phyloP scores from a whole-genome alignment of 2,113 vertebrate species.

The Hylia prasina region DNA sequence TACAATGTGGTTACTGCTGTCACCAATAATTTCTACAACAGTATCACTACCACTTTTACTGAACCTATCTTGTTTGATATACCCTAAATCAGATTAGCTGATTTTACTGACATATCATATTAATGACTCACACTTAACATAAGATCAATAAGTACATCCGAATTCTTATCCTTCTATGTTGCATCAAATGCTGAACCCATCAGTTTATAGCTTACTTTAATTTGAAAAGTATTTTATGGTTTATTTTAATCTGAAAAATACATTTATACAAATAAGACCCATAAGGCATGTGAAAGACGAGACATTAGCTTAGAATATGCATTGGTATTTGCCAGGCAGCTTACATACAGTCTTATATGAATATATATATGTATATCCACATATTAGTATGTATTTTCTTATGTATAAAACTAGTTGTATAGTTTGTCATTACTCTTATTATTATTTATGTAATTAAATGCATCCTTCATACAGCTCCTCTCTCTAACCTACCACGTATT shows the following conservation, averaged over 20 bases:
- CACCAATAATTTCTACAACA: background rate
- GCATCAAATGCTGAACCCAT: background rate
- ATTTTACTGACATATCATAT: background rate
- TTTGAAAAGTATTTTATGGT: background rate
- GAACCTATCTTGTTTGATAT: background rate
- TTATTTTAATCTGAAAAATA: conserved; percentile 38
- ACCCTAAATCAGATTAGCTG: background rate
- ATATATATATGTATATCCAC: conserved; percentile 43
- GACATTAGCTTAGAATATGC: background rate
- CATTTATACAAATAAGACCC: background rate
- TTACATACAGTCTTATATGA: background rate
- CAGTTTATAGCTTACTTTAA: conserved; percentile 5
- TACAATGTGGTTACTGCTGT: background rate
- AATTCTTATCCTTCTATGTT: background rate
- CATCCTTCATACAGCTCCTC: background rate
- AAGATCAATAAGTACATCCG: background rate
- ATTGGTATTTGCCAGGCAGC: background rate
- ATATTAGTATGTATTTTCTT: conserved; percentile 38
- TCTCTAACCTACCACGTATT: background rate
- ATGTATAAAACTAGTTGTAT: background rate
- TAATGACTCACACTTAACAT: background rate
- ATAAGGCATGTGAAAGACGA: background rate
- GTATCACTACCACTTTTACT: background rate
- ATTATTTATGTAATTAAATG: conserved; percentile 31
- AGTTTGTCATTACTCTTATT: conserved; percentile 19